Conservation (phyloP, 2,113 vertebrate species). For the Crotalus horridus region DNA sequence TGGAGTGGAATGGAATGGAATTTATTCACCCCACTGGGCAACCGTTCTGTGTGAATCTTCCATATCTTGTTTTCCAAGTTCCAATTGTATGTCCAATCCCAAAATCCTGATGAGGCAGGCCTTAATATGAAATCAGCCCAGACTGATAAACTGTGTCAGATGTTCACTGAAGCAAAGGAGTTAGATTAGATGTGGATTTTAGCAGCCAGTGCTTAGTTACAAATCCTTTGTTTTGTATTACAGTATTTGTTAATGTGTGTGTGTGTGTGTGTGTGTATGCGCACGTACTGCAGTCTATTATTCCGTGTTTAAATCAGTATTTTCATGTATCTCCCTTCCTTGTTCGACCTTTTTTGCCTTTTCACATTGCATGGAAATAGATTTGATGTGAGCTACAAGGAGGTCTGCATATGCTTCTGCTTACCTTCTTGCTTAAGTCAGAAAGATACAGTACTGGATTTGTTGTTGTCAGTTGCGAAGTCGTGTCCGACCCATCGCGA, state of each 20-base stretch:
- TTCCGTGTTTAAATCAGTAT: background rate
- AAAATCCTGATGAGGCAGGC: background rate
- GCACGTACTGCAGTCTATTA: background rate
- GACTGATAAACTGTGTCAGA: background rate
- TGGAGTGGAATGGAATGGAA: slow-evolving; percentile 7
- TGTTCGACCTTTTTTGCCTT: background rate
- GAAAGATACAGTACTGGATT: background rate
- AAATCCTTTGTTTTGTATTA: background rate
- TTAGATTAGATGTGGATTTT: background rate
- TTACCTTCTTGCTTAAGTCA: background rate
- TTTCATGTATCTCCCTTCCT: background rate
- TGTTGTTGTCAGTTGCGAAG: too few relatives aligned
- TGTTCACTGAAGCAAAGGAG: background rate
- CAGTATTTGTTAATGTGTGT: background rate
- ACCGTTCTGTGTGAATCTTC: background rate
- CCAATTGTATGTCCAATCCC: background rate
- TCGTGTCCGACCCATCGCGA: too few relatives aligned
- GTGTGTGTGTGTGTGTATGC: too few relatives aligned
- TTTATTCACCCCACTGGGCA: background rate
- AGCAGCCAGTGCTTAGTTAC: background rate
- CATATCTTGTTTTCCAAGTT: background rate
- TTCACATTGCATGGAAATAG: background rate
- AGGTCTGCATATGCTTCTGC: background rate
- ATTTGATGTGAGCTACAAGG: background rate
- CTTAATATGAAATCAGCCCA: background rate